phyloP scores from a whole-genome alignment of 2,113 vertebrate species.

The Paramormyrops kingsleyae region DNA sequence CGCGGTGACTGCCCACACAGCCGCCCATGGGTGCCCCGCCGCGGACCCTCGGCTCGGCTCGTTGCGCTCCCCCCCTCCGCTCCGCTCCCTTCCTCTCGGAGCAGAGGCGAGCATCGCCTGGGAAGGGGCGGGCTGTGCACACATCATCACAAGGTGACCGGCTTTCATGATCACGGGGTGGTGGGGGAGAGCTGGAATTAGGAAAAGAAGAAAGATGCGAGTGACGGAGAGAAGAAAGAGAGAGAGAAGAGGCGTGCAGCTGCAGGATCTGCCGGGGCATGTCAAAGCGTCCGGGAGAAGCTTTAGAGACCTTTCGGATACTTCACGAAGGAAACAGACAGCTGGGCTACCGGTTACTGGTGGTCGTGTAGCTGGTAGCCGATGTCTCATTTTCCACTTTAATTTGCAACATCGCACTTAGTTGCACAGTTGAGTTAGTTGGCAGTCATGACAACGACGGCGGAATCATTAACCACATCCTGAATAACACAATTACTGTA shows the following conservation, averaged over 20 bases:
- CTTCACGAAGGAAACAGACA: neutral
- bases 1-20: constrained; percentile 72
- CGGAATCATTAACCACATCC: neutral
- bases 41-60: neutral
- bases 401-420: neutral
- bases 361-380: neutral
- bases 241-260: neutral
- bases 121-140: constrained; percentile 20
- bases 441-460: neutral
- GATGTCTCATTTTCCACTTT: neutral
- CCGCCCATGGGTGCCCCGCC: constrained; percentile 62
- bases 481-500: neutral
- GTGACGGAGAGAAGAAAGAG: neutral
- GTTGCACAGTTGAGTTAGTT: neutral
- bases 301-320: neutral
- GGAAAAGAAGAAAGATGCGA: neutral
- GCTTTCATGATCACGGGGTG: neutral
- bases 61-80: constrained; percentile 26
- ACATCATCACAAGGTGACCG: constrained; percentile 29
- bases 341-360: neutral
- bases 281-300: neutral
- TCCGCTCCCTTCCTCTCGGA: constrained; percentile 13
- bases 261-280: too few species aligned
- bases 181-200: neutral
- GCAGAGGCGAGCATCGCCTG: constrained; percentile 22